Evolutionary conservation across 2,888 invertebrate species (phyloP).

Genomic region (Nomada fucata): DNA sequence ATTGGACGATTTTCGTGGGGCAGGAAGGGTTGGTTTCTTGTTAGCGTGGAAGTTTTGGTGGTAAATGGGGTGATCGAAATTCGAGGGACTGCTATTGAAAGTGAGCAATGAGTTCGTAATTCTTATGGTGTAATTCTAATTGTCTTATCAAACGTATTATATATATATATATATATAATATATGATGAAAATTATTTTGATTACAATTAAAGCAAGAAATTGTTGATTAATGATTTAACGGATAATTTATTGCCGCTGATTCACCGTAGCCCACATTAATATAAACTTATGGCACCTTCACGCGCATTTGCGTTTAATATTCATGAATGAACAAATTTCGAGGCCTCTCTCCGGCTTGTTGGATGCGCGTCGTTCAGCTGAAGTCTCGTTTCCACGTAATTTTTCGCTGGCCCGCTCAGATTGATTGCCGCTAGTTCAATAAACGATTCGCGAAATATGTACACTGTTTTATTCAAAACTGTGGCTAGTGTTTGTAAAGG

Average conservation of each 20-base stretch:
- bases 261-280: slow-evolving; percentile 7
- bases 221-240: background rate
- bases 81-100: too few species aligned
- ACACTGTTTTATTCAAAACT: background rate
- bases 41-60: too few species aligned
- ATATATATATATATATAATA: too few species aligned
- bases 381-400: slow-evolving; percentile 26
- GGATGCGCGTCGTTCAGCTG: slow-evolving; percentile 18
- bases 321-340: slow-evolving; percentile 10
- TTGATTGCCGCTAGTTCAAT: slow-evolving; percentile 29
- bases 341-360: slow-evolving; percentile 17
- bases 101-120: too few species aligned
- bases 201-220: background rate
- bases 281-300: slow-evolving; percentile 2
- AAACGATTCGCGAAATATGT: slow-evolving; percentile 3
- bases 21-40: too few species aligned
- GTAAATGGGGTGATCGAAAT: too few species aligned
- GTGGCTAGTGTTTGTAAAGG: slow-evolving; percentile 1
- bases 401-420: background rate
- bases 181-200: too few species aligned
- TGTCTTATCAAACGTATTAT: too few species aligned
- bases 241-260: background rate
- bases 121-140: too few species aligned
- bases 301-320: slow-evolving; percentile 1
- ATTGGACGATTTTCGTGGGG: too few species aligned